These are phyloP conservation scores for Zapornia atra DNA, from an alignment of 2,113 vertebrate species.

Conservation along the genomic window DNA sequence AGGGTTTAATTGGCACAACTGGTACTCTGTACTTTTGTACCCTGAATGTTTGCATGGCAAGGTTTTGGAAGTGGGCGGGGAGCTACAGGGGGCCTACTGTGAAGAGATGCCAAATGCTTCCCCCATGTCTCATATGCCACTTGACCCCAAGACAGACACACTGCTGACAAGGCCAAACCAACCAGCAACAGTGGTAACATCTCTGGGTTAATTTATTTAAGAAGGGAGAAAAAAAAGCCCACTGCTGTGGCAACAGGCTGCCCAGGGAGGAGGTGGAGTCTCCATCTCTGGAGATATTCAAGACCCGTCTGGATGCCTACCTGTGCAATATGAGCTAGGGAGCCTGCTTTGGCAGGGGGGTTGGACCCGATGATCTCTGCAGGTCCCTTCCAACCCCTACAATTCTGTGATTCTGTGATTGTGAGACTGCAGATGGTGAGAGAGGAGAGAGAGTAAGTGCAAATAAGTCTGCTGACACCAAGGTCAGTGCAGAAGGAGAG, in stretches of 20 bases:
- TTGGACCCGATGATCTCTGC: no score
- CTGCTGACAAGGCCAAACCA: background rate
- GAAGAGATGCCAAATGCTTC: background rate
- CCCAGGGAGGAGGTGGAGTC: no score
- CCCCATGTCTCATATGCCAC: fast-evolving
- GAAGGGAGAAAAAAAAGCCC: background rate
- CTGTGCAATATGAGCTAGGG: no score
- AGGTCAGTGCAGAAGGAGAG: background rate
- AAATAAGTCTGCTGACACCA: background rate
- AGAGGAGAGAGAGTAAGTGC: background rate
- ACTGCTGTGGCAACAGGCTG: background rate
- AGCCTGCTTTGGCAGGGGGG: no score
- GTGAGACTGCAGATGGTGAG: background rate
- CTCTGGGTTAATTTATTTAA: background rate
- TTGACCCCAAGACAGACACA: fast-evolving
- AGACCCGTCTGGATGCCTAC: no score
- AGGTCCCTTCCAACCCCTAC: no score
- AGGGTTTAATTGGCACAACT: background rate
- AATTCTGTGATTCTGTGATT: no score
- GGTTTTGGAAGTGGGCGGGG: background rate
- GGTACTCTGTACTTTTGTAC: background rate
- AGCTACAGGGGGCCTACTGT: background rate
- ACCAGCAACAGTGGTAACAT: fast-evolving
- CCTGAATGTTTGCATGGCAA: background rate
- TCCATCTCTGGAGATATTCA: no score